These are phyloP conservation scores for Rhagonycha lutea DNA, from an alignment of 2,888 invertebrate genomes.

Conservation along the genomic window DNA sequence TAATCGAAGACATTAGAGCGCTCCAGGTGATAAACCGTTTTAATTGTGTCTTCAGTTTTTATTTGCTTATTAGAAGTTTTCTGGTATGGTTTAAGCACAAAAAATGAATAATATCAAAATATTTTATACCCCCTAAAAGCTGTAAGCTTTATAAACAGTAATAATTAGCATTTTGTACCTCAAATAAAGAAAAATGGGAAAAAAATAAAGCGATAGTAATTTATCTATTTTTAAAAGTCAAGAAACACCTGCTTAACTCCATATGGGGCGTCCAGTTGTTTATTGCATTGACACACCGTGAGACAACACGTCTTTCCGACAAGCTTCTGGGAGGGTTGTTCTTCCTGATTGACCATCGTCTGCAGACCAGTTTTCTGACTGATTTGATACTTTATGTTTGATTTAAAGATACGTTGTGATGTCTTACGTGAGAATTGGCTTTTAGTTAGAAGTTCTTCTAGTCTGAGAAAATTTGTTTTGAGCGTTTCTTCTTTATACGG, in stretches of 20 bases:
- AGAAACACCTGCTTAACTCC: conserved; percentile 32
- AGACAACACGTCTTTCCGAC: conserved; percentile 34
- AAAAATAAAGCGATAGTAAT: neutral
- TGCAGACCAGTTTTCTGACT: conserved; percentile 29
- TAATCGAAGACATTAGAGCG: no score
- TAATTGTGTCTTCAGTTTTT: no score
- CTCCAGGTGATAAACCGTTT: no score
- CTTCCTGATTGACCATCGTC: conserved; percentile 39
- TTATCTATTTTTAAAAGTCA: neutral
- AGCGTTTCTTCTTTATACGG: conserved; percentile 24
- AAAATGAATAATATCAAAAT: no score
- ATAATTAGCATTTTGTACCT: neutral
- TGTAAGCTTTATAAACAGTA: neutral
- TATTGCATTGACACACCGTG: conserved; percentile 38
- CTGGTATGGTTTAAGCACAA: no score
- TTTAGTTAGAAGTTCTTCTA: conserved; percentile 25
- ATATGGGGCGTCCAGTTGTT: conserved; percentile 35
- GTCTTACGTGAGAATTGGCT: conserved; percentile 30
- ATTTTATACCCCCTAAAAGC: no score
- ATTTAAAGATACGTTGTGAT: conserved; percentile 29
- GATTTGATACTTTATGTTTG: conserved; percentile 34
- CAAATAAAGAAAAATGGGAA: neutral
- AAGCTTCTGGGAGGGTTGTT: conserved; percentile 39
- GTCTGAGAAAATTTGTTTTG: conserved; percentile 30
- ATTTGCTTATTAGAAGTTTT: no score